Evolutionary conservation across 2,797 vertebrate species (phyloP), one percentile per base, ranked within the genome.

Genomic region (Muscicapa striata): DNA sequence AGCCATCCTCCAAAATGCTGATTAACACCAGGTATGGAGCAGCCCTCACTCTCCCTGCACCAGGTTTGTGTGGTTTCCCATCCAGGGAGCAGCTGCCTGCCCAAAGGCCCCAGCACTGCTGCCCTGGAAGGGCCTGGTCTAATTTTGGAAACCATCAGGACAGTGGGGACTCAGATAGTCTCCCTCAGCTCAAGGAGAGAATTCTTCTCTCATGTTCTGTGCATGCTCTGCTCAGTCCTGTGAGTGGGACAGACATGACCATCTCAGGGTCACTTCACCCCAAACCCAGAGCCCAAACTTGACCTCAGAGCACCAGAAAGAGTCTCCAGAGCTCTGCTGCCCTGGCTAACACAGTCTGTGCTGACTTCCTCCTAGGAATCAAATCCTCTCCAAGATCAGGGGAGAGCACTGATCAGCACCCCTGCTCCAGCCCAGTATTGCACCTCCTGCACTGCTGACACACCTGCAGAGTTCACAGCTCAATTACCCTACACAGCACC

Each of bases 221-320:
- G 45, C 11, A 3, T 0, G 0, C 30, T 84, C 36, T 48, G n/a
- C 73, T 77, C 0, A 0, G 18, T n/a, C 40, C 40, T 4, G 1
- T n/a, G 23, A 32, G 10, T 2, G 4, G 49, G 43, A 40, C 18
- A 15, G 58, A 69, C 27, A 3, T 4, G 40, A 26, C 14, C 67
- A 45, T 5, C 19, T 41, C 2, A 0, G 15, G 22, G 41, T 18
- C 45, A n/a, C 64, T 67, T 54, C 41, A 67, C 18, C 41, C 38
- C 32, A 36, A 72, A 59, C 6, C 9, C n/a, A 20, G 19, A 80
- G 45, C 63, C 22, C 52, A 69, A 36, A 76, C 12, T 68, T 4
- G 1, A 40, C 17, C 26, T 29, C 0, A 0, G 14, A 51, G 27
- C 32, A 62, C 18, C 26, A 80, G 18, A 78, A 54, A 6, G 1